A percentile compares a stretch with the other conserved stretches of the same genome.
phyloP scores from a whole-genome alignment of 2,888 invertebrate species.

The Rhagium mordax region DNA sequence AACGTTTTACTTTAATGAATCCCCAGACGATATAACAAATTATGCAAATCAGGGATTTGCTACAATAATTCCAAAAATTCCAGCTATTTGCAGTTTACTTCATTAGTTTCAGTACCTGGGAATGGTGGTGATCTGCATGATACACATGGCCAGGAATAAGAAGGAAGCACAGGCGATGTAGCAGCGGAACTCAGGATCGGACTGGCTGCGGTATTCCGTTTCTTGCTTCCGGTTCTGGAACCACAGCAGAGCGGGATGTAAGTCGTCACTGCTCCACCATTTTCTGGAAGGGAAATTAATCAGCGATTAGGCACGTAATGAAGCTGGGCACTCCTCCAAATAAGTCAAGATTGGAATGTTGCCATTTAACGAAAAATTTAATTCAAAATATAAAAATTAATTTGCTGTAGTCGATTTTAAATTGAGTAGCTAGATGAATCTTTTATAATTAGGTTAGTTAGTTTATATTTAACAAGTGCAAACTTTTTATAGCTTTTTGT shows the following conservation, averaged over 20 bases:
- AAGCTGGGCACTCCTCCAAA: not conserved
- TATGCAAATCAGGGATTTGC: not conserved
- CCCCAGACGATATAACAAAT: not conserved
- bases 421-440: too few species aligned
- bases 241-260: slow-evolving; percentile 87
- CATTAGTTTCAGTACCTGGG: slow-evolving; percentile 76
- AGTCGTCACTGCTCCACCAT: slow-evolving; percentile 79
- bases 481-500: too few species aligned
- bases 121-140: slow-evolving; percentile 85
- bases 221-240: slow-evolving; percentile 85
- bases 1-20: not conserved
- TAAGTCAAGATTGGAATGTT: too few species aligned
- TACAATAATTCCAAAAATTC: not conserved
- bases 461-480: too few species aligned
- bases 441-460: too few species aligned
- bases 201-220: slow-evolving; percentile 83
- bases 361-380: too few species aligned
- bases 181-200: slow-evolving; percentile 88
- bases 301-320: not conserved
- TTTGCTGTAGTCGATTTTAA: too few species aligned
- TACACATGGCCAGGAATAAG: slow-evolving; percentile 83
- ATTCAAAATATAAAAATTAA: too few species aligned
- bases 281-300: slow-evolving; percentile 67
- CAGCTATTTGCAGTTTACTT: not conserved
- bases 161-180: slow-evolving; percentile 86